Evolutionary conservation across 2,113 vertebrate genomes (phyloP).

Genomic region (Pelodiscus sinensis): DNA sequence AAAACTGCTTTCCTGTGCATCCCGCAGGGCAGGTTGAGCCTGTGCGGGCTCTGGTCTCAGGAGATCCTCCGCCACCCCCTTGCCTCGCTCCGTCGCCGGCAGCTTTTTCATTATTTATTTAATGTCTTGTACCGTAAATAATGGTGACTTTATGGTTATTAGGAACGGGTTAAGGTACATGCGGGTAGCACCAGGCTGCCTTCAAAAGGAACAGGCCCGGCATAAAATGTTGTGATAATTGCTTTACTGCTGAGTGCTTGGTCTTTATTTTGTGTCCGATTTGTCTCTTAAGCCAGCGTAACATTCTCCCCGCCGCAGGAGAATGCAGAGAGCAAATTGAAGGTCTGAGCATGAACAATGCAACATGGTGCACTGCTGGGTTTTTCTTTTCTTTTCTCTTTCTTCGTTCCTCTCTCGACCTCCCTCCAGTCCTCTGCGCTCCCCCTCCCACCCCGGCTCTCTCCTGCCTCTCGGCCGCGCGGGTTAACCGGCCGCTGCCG

Average conservation of each 20-base stretch:
- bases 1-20: constrained; percentile 52
- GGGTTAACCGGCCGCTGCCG: constrained; percentile 24
- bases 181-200: constrained; percentile 87
- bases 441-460: constrained; percentile 78
- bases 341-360: constrained; percentile 99
- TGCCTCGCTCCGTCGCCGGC: constrained; percentile 74
- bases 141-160: constrained; percentile 99
- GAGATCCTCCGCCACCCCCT: constrained; percentile 73
- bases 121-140: constrained; percentile 99
- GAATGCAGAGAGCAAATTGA: constrained; percentile 99
- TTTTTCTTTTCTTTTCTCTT: constrained; percentile 85
- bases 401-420: constrained; percentile 85
- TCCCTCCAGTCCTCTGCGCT: constrained; percentile 79
- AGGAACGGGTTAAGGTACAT: constrained; percentile 95
- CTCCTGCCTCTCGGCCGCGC: constrained; percentile 61
- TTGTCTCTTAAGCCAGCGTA: constrained; percentile 99
- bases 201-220: constrained; percentile 93
- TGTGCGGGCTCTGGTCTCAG: constrained; percentile 66
- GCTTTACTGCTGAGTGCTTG: constrained; percentile 98
- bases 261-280: constrained; percentile 98
- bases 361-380: constrained; percentile 96
- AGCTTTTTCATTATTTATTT: constrained; percentile 90
- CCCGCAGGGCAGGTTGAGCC: constrained; percentile 65
- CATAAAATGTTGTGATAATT: constrained; percentile 99
- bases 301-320: constrained; percentile 98